Conservation (phyloP, 2,113 vertebrate genomes). For the Hipposideros armiger region DNA sequence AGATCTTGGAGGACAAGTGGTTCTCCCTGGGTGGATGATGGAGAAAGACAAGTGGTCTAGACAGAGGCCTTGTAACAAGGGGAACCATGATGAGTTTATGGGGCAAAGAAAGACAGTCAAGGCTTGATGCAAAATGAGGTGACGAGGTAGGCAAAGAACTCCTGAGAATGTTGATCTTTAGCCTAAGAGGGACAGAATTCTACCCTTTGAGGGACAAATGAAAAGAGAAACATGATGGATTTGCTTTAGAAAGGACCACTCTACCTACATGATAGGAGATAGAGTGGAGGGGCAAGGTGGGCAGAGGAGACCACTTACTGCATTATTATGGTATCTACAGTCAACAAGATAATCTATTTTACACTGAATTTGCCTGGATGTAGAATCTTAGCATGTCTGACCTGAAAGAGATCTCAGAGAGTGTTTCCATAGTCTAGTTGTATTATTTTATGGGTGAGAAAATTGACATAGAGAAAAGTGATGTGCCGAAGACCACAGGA, state of each 20-base stretch:
- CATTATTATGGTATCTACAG: background rate
- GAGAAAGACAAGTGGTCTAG: background rate
- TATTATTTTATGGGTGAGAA: background rate
- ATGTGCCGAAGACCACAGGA: background rate
- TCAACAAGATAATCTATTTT: background rate
- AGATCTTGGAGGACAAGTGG: background rate
- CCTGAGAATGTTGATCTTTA: background rate
- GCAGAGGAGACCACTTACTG: background rate
- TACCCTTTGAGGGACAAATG: background rate
- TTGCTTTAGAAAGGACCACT: background rate
- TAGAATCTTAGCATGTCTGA: background rate
- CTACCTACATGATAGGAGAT: background rate
- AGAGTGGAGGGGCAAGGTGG: background rate
- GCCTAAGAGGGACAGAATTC: background rate
- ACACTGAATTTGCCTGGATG: background rate
- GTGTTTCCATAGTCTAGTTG: background rate
- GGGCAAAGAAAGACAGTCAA: background rate
- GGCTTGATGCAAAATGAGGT: background rate
- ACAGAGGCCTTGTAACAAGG: background rate
- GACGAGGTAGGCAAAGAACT: background rate
- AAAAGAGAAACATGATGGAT: background rate
- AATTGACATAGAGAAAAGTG: background rate
- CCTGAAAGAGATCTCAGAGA: background rate
- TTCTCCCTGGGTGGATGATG: background rate
- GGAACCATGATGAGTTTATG: background rate